These are phyloP conservation scores for Diplolepis rosae DNA, from an alignment of 2,888 invertebrate species.

Conservation along the genomic window DNA sequence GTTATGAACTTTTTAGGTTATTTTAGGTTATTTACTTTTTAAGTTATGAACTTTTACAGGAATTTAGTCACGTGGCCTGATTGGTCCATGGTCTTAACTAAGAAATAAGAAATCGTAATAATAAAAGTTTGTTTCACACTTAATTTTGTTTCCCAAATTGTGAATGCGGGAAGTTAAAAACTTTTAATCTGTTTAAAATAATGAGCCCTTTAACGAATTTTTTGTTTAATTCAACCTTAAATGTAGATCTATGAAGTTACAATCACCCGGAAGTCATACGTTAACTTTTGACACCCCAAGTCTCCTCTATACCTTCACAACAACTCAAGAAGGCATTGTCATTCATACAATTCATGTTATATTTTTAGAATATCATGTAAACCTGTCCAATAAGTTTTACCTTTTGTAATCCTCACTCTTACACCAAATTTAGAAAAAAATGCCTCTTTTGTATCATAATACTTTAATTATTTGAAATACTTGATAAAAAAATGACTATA, in stretches of 20 bases:
- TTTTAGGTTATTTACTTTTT: too few species aligned
- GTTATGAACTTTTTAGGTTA: too few species aligned
- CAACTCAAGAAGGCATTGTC: background rate
- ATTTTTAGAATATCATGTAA: conserved; percentile 19
- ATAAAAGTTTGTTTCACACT: background rate
- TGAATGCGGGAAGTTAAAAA: too few species aligned
- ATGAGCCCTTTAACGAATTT: too few species aligned
- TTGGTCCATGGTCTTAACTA: too few species aligned
- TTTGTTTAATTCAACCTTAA: background rate
- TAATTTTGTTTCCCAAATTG: background rate
- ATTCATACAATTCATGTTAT: background rate
- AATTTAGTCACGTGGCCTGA: too few species aligned
- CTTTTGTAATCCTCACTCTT: background rate
- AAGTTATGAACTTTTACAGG: too few species aligned
- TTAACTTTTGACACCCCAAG: conserved; percentile 9
- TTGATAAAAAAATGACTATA: background rate
- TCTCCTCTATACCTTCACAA: background rate
- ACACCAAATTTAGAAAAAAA: background rate
- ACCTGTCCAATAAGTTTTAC: background rate
- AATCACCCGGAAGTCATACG: conserved; percentile 3
- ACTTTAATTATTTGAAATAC: background rate
- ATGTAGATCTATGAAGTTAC: background rate
- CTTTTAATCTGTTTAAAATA: too few species aligned
- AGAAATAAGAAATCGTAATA: background rate
- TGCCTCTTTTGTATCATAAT: background rate